Evolutionary conservation across 1,140 invertebrate species (phyloP).

Genomic region (Epicauta chinensis): DNA sequence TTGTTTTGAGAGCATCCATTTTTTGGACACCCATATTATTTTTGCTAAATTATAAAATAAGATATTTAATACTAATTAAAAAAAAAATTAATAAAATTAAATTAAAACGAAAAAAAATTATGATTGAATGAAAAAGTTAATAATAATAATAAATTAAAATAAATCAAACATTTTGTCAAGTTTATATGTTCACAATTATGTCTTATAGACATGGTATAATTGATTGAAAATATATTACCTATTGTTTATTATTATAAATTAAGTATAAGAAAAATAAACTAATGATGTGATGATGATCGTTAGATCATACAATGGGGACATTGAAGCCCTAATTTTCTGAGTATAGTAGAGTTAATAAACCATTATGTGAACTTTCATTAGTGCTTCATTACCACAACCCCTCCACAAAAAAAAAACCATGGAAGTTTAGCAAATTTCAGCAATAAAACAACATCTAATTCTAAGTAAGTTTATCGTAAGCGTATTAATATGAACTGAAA

Average conservation of each 20-base stretch:
- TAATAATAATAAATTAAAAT: slow-evolving; percentile 6
- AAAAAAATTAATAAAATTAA: not conserved
- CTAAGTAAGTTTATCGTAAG: no score
- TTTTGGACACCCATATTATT: no score
- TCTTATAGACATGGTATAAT: slow-evolving; percentile 38
- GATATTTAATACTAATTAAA: no score
- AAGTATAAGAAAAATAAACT: slow-evolving; percentile 43
- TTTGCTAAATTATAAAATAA: no score
- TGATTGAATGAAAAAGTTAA: no score
- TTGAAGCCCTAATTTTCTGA: slow-evolving; percentile 42
- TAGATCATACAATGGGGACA: slow-evolving; percentile 42
- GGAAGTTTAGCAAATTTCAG: no score
- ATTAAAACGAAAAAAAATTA: not conserved
- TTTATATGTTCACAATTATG: slow-evolving; percentile 39
- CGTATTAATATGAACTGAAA: no score
- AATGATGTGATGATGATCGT: slow-evolving; percentile 45
- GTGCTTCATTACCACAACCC: slow-evolving; percentile 6
- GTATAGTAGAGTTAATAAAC: slow-evolving; percentile 46
- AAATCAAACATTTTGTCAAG: slow-evolving; percentile 41
- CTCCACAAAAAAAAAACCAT: not conserved
- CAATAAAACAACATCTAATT: no score
- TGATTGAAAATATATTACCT: slow-evolving; percentile 41
- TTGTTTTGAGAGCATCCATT: no score
- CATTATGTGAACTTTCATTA: slow-evolving; percentile 40
- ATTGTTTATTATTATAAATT: slow-evolving; percentile 42